Evolutionary conservation across 2,797 vertebrate genomes (phyloP).

Genomic region (Crypturellus tataupa): DNA sequence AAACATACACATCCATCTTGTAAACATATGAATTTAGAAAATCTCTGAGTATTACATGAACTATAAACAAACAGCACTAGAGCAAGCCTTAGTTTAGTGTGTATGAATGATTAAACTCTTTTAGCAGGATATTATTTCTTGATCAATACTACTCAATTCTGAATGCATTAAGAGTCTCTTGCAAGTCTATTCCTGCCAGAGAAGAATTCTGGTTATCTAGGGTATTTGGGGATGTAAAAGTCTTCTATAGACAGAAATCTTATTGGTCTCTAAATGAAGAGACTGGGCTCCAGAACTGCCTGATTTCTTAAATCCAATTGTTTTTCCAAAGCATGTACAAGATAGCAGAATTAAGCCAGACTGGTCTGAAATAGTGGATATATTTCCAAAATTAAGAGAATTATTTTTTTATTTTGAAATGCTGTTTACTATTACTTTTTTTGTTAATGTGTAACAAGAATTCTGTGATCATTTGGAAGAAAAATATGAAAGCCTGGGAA

Average conservation of each 20-base stretch:
- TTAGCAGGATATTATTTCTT: background rate
- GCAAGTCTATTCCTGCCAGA: background rate
- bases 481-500: background rate
- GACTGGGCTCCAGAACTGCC: background rate
- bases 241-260: background rate
- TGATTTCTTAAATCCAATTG: background rate
- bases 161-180: background rate
- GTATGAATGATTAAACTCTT: background rate
- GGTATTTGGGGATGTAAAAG: background rate
- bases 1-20: background rate
- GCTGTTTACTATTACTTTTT: background rate
- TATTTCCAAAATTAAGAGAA: background rate
- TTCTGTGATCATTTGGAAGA: background rate
- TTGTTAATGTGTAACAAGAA: background rate
- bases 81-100: background rate
- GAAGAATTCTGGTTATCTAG: background rate
- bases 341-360: background rate
- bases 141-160: background rate
- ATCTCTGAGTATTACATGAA: background rate
- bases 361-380: background rate
- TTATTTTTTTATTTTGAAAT: slow-evolving; percentile 13
- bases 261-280: background rate
- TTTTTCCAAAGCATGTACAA: background rate
- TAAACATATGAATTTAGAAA: background rate
- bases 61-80: background rate